Percentiles rank a stretch among this genome's conserved stretches.
phyloP scores from a whole-genome alignment of 2,113 vertebrate genomes.

The Alligator sinensis region DNA sequence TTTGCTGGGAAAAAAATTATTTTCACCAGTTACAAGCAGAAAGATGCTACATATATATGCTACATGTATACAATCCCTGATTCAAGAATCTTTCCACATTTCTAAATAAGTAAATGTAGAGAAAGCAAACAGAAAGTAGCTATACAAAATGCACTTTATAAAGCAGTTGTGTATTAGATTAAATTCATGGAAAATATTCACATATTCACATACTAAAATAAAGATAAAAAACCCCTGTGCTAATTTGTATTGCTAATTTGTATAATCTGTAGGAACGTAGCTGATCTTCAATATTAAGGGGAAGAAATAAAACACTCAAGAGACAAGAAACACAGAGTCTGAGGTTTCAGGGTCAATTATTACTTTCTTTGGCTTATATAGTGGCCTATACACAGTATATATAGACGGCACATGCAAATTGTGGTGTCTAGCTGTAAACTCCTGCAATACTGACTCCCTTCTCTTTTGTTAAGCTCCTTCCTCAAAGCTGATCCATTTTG shows the following conservation, averaged over 20 bases:
- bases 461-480: not conserved
- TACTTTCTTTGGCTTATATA: not conserved
- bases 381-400: not conserved
- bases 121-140: not conserved
- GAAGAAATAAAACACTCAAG: not conserved
- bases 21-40: not conserved
- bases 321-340: not conserved
- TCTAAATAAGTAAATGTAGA: not conserved
- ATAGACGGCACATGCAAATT: not conserved
- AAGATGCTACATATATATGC: not conserved
- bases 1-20: not conserved
- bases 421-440: not conserved
- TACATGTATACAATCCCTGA: not conserved
- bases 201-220: not conserved
- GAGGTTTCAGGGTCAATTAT: not conserved
- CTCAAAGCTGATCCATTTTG: not conserved
- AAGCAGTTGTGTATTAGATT: not conserved
- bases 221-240: not conserved
- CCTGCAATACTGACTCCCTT: not conserved
- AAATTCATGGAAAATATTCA: not conserved
- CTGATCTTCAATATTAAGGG: not conserved
- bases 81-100: constrained; percentile 11
- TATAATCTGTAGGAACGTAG: not conserved
- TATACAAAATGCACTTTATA: not conserved
- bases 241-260: not conserved